Evolutionary conservation across 2,797 vertebrate genomes (phyloP).

Genomic region (Eutrigla gurnardus): DNA sequence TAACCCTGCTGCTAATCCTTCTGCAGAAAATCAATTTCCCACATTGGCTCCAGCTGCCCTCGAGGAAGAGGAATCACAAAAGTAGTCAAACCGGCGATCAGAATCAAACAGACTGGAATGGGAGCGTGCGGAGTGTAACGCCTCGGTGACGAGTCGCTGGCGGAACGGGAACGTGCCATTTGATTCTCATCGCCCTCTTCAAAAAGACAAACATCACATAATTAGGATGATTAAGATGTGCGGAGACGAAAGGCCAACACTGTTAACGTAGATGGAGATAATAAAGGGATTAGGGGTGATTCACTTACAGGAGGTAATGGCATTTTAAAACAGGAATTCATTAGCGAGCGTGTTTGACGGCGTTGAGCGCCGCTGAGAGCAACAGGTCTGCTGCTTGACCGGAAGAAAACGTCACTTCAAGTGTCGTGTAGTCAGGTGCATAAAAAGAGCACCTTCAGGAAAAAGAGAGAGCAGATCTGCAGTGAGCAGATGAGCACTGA

Average conservation of each 20-base stretch:
- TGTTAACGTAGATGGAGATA: conserved; percentile 61
- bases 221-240: conserved; percentile 70
- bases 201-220: conserved; percentile 64
- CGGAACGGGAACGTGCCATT: conserved; percentile 39
- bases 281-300: conserved; percentile 68
- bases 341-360: conserved; percentile 56
- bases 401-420: not conserved
- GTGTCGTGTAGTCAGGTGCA: not conserved
- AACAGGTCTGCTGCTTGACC: not conserved
- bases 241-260: conserved; percentile 65
- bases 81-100: conserved; percentile 58
- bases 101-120: conserved; percentile 62
- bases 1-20: conserved; percentile 65
- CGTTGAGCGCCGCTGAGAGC: conserved; percentile 8
- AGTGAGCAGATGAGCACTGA: conserved; percentile 76
- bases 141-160: conserved; percentile 43
- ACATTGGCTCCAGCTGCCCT: conserved; percentile 58
- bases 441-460: conserved; percentile 29
- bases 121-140: conserved; percentile 30
- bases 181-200: conserved; percentile 49
- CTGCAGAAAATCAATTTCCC: conserved; percentile 73
- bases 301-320: conserved; percentile 59
- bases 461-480: conserved; percentile 60
- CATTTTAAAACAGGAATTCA: conserved; percentile 59
- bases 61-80: conserved; percentile 63